Evolutionary conservation across 2,888 invertebrate genomes (phyloP), one percentile per base, ranked within the genome.

Genomic region (Parelbella ahira): DNA sequence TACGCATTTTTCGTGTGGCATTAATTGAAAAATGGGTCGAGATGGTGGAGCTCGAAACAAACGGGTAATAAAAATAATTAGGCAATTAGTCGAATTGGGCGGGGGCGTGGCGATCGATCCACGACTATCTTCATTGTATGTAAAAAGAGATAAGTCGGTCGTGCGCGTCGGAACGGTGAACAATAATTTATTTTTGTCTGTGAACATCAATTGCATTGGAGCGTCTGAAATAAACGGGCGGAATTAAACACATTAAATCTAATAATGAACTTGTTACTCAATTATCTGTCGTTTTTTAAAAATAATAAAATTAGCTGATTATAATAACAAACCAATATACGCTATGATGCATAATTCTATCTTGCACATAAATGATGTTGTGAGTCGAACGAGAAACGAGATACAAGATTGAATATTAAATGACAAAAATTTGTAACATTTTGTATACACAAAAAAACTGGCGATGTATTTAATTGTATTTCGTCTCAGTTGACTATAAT

Each of bases 51-150:
- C 57, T 59, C 63, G 61, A 69, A 79, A 83, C 78, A 75, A 81
- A 78, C 71, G 74, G 76, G 80, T 70, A 78, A 82, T 86, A 84
- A 83, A 84, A 82, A 80, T 82, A 80, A 83, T 83, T 73, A 82
- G 76, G 68, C 77, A 77, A 77, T 86, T 82, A 80, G 73, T 59
- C 58, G 71, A 77, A 74, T 72, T 71, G 76, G 49, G 51, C 48
- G 74, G 64, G 60, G 76, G 77, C 75, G 73, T 58, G 67, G 65
- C 65, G 48, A 64, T 70, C 72, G 68, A 68, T 63, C 58, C 54
- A 53, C 44, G 54, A 51, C 71, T 66, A 62, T 74, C 55, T 54
- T 53, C 52, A 58, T 58, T 60, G 64, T 60, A 59, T 60, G 59
- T 56, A 55, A 62, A 62, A 54, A 51, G 37, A 42, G 29, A 39